These are phyloP conservation scores for Aphis gossypii DNA, from an alignment of 1,140 invertebrate species.

Conservation along the genomic window DNA sequence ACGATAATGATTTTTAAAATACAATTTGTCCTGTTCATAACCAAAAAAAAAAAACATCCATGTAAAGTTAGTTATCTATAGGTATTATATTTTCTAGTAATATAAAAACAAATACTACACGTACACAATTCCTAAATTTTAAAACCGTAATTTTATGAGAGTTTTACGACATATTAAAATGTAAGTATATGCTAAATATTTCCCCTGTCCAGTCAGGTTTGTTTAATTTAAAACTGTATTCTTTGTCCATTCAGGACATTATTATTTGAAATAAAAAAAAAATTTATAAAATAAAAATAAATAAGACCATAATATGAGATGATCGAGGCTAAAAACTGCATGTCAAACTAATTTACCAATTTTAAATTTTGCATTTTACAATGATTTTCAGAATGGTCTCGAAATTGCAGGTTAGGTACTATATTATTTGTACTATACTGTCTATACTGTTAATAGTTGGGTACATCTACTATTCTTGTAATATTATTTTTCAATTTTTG, in stretches of 20 bases:
- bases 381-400: too few relatives aligned
- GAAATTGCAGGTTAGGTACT: too few relatives aligned
- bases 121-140: too few relatives aligned
- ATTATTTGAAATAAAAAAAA: neutral
- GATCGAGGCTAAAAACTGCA: too few relatives aligned
- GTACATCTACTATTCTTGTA: neutral
- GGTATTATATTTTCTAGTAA: neutral
- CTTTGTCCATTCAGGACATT: too few relatives aligned
- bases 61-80: neutral
- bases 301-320: neutral
- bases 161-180: too few relatives aligned
- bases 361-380: neutral
- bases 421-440: neutral
- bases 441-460: neutral
- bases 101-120: neutral
- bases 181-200: too few relatives aligned
- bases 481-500: neutral
- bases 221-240: too few relatives aligned
- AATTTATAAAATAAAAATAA: too few relatives aligned
- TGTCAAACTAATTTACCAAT: too few relatives aligned
- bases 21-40: neutral
- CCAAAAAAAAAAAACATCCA: neutral
- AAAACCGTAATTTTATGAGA: too few relatives aligned
- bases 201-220: too few relatives aligned
- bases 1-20: neutral